phyloP scores from a whole-genome alignment of 2,113 vertebrate genomes.

The Cololabis saira region DNA sequence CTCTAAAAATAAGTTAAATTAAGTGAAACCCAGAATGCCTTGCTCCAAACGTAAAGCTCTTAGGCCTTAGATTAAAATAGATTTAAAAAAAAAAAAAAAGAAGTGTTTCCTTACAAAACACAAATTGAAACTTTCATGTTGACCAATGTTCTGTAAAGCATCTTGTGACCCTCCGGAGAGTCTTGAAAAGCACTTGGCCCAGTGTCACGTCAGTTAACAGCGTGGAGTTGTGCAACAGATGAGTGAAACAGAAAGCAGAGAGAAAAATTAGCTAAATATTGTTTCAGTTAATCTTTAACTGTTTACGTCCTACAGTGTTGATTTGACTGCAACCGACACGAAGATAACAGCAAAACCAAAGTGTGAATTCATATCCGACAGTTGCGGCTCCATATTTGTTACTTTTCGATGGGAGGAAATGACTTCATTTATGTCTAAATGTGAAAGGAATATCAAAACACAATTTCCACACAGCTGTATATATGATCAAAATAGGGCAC shows the following conservation, averaged over 20 bases:
- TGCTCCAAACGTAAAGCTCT: neutral
- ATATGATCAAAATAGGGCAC: no score
- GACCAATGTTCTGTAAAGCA: neutral
- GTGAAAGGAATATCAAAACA: neutral
- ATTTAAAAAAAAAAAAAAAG: no score
- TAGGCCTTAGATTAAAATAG: neutral
- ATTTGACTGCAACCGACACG: neutral
- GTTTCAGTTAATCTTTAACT: conserved; percentile 23
- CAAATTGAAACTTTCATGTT: neutral
- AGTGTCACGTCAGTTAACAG: conserved; percentile 6
- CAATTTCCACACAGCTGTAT: no score
- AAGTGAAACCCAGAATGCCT: conserved; percentile 8
- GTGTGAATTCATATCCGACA: neutral
- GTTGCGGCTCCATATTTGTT: neutral
- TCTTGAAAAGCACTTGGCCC: neutral
- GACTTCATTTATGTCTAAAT: neutral
- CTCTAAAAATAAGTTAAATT: neutral
- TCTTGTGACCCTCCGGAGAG: neutral
- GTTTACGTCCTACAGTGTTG: neutral
- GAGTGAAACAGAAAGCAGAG: conserved; percentile 30
- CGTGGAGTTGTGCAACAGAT: neutral
- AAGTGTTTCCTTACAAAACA: neutral
- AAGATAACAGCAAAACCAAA: neutral
- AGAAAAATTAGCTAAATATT: neutral
- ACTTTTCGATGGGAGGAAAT: neutral